Conservation (phyloP, 1,140 invertebrate species). For the Phymastichus coffea region DNA sequence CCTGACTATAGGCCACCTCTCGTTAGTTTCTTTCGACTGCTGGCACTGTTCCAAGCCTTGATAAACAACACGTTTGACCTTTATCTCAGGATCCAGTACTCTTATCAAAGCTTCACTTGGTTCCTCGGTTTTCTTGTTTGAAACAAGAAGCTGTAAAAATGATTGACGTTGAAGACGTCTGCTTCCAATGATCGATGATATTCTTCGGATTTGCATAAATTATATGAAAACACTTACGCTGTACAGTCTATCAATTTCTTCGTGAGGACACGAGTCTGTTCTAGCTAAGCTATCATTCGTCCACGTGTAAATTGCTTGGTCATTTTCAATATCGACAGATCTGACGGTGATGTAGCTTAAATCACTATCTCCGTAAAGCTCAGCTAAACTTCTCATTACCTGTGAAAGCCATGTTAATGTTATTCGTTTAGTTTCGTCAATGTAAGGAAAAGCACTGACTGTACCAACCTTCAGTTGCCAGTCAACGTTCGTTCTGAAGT, state of each 20-base stretch:
- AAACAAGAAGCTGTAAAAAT: conserved; percentile 60
- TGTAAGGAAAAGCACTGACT: no score
- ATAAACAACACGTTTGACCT: conserved; percentile 64
- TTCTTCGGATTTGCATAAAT: background rate
- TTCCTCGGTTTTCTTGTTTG: conserved; percentile 55
- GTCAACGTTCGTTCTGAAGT: conserved; percentile 66
- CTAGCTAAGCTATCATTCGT: conserved; percentile 84
- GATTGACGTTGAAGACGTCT: no score
- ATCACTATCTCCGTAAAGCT: conserved; percentile 70
- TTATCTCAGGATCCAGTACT: conserved; percentile 64
- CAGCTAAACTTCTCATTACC: conserved; percentile 67
- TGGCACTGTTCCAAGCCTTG: conserved; percentile 67
- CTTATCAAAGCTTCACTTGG: conserved; percentile 60
- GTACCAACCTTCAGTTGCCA: conserved; percentile 63
- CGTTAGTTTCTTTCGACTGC: conserved; percentile 62
- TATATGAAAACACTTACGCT: conserved; percentile 56
- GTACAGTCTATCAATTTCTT: conserved; percentile 69
- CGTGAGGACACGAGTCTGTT: conserved; percentile 68
- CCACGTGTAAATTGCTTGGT: conserved; percentile 74
- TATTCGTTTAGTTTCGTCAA: background rate
- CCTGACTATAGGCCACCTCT: conserved; percentile 70
- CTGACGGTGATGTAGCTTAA: conserved; percentile 70
- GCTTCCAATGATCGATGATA: background rate
- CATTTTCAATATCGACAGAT: conserved; percentile 57
- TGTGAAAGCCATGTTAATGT: conserved; percentile 44